Base-by-base conservation (phyloP, 92 coral and sea anemone genomes). In the Galaxea fascicularis region DNA sequence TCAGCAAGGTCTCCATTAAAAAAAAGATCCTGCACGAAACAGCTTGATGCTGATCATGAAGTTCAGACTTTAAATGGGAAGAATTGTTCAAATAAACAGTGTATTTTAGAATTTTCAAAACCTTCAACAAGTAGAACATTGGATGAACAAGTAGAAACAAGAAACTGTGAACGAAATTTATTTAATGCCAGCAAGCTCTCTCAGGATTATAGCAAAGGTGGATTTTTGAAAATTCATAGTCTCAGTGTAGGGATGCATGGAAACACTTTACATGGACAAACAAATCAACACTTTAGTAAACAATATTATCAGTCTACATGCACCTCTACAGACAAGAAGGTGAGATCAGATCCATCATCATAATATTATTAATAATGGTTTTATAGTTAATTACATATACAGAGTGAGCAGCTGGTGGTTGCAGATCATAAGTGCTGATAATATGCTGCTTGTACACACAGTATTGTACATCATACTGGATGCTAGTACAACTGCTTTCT, bases 1-100 rank as follows among this genome's bases (percentile, higher is more conserved):
- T 28, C 63, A 62, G 4, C 57, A 1, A 89, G 90, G 27, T 91
- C 95, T 41, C 95, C 95, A 22, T 88, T 91, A 26, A 86, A 90
- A 45, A 91, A 91, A 57, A 91, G 79, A 56, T 82, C 94, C 0
- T 91, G 94, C 68, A 62, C 78, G 25, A 85, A 78, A 27, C 76
- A 87, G 15, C 49, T n/a, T 57, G 88, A 81, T 20, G 15, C 65
- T 60, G 12, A 67, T 47, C 29, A 70, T 41, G 77, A 82, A 11
- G 46, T 47, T 10, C 70, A 53, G 82, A 73, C 29, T 16, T 31
- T 56, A 22, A 79, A 54, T 66, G 82, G 53, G 1, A 51, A 77
- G 20, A 76, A 85, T 66, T 79, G 15, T 41, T 64, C 65, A 13
- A 84, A 62, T 17, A 76, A 54, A 27, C 65, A 76, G 26, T 58